Evolutionary conservation across 2,797 vertebrate species (phyloP).

Genomic region (Hyperoplus immaculatus): DNA sequence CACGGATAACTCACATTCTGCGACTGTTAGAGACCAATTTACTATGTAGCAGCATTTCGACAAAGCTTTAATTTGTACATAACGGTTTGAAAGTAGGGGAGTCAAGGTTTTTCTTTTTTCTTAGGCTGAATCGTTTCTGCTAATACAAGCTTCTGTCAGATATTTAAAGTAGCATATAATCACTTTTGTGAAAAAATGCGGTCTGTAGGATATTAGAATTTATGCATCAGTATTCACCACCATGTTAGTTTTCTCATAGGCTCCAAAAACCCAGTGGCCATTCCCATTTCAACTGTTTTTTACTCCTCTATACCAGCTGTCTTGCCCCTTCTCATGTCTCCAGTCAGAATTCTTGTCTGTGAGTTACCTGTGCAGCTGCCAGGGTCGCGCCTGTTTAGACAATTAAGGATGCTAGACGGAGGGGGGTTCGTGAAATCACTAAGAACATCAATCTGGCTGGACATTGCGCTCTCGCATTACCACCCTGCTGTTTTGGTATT

Average conservation of each 20-base stretch:
- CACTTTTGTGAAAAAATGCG: background rate
- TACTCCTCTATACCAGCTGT: slow-evolving; percentile 45
- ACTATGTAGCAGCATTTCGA: slow-evolving; percentile 38
- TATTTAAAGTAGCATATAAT: background rate
- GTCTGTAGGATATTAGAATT: background rate
- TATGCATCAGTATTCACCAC: background rate
- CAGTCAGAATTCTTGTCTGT: slow-evolving; percentile 33
- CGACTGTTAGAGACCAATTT: slow-evolving; percentile 50
- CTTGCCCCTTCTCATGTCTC: slow-evolving; percentile 29
- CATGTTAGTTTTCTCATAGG: background rate
- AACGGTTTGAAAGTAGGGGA: slow-evolving; percentile 9
- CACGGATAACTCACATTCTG: slow-evolving; percentile 22
- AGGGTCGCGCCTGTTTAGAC: slow-evolving; percentile 79
- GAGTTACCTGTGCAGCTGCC: slow-evolving; percentile 83
- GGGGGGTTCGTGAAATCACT: slow-evolving; percentile 72
- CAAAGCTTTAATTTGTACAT: slow-evolving; percentile 29
- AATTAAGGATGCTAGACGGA: slow-evolving; percentile 73
- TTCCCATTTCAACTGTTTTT: slow-evolving; percentile 4
- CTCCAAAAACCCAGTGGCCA: background rate
- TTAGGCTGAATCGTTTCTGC: slow-evolving; percentile 14
- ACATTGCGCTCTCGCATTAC: slow-evolving; percentile 80
- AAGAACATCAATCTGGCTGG: slow-evolving; percentile 80
- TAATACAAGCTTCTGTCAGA: background rate
- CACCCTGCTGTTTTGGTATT: slow-evolving; percentile 87
- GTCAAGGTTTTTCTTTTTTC: slow-evolving; percentile 1